Conservation (phyloP, 2,113 vertebrate genomes). For the Canis aureus region DNA sequence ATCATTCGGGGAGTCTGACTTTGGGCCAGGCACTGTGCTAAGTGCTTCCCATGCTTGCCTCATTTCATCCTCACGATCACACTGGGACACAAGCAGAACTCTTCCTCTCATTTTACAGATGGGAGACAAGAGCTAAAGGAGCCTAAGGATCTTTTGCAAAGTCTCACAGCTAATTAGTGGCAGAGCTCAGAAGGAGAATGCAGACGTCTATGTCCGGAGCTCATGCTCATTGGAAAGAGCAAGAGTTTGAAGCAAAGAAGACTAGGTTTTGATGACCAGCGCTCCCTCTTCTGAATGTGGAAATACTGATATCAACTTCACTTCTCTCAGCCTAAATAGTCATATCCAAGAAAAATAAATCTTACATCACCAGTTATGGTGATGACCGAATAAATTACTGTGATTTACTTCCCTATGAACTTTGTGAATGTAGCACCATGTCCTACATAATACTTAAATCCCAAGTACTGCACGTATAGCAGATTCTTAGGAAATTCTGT, state of each 20-base stretch:
- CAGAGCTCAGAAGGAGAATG: not conserved
- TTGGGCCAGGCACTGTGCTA: not conserved
- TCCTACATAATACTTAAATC: not conserved
- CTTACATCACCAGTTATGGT: not conserved
- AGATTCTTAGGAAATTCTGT: not conserved
- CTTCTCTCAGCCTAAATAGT: not conserved
- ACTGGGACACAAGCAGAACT: not conserved
- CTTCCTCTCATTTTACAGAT: not conserved
- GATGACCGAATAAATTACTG: not conserved
- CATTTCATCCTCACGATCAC: not conserved
- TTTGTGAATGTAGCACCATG: not conserved
- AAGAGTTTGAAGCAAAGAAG: not conserved
- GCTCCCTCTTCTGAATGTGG: not conserved
- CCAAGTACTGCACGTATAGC: not conserved
- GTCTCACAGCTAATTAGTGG: not conserved
- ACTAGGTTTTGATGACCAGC: not conserved
- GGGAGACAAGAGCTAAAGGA: not conserved
- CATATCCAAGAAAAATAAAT: constrained; percentile 44
- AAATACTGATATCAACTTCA: not conserved
- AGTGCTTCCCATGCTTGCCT: not conserved
- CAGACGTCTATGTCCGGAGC: not conserved
- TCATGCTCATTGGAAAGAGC: not conserved
- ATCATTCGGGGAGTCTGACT: not conserved
- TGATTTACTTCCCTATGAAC: not conserved
- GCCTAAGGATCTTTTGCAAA: not conserved